Percentiles rank a stretch among this genome's conserved stretches.
phyloP scores from a whole-genome alignment of 2,888 invertebrate species.

The Xestia xanthographa region DNA sequence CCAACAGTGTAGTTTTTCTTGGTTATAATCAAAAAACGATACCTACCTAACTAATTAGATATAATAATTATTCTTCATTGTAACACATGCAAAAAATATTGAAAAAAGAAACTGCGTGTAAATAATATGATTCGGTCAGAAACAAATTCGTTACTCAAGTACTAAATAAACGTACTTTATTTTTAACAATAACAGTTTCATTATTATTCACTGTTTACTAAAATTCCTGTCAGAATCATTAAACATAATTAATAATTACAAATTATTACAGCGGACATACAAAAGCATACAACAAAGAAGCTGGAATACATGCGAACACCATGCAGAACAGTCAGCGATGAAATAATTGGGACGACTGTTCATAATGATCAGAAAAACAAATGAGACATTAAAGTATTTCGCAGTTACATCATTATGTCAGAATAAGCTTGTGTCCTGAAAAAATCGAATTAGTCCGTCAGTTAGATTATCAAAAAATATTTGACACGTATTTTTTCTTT shows the following conservation, averaged over 20 bases:
- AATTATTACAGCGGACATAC: constrained; percentile 36
- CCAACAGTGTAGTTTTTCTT: neutral
- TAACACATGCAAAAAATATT: constrained; percentile 20
- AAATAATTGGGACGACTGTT: neutral
- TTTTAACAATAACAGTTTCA: neutral
- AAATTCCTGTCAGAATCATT: constrained; percentile 22
- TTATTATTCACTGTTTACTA: neutral
- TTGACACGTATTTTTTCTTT: too few relatives aligned
- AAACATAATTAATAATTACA: neutral
- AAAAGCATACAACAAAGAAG: constrained; percentile 24
- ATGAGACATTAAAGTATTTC: neutral
- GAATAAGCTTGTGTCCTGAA: too few relatives aligned
- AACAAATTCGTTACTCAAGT: constrained; percentile 1
- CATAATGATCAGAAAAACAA: neutral
- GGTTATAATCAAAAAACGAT: too few relatives aligned
- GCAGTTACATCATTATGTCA: too few relatives aligned
- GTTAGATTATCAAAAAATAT: too few relatives aligned
- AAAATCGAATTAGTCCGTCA: too few relatives aligned
- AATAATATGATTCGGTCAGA: constrained; percentile 35
- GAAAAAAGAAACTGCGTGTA: constrained; percentile 24
- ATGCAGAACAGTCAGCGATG: constrained; percentile 5
- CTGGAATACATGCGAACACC: constrained; percentile 23
- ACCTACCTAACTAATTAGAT: neutral
- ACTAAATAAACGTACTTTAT: too few relatives aligned
- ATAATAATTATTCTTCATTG: constrained; percentile 48